Base-by-base conservation (phyloP, 2,797 vertebrate species). In the Micromesistius poutassou region DNA sequence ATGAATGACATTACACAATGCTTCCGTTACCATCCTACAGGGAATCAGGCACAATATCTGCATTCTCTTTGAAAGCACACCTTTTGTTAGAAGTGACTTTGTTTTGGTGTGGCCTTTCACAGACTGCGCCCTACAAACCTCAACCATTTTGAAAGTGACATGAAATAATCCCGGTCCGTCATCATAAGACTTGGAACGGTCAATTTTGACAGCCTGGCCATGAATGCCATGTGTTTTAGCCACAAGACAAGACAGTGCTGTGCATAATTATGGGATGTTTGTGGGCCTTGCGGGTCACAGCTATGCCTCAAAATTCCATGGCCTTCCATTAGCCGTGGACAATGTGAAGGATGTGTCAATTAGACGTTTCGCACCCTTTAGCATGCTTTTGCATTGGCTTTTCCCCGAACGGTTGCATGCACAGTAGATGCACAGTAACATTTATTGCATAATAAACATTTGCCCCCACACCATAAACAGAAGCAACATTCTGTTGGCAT, bases 361-460 rank as follows among this genome's bases (percentile, higher is more conserved):
- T n/a, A 62, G 50, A 62, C 50, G 22, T 62, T 62, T 62, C n/a
- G 50, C 50, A 62, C 50, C 50, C 50, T 62, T 62, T n/a, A 22
- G 50, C 50, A 62, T 62, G 50, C 50, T 62, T 62, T n/a, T 62
- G 50, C 50, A 1, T 62, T 62, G 50, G 22, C 50, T 62, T 62
- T 62, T n/a, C 4, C 22, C 50, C 22, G 19, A 62, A 62, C n/a
- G 19, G 50, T n/a, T 62, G n/a, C n/a, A n/a, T n/a, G n/a, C n/a
- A 62, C n/a, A 4, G 19, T 22, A 62, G 7, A 55, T 55, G 50
- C 50, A 62, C 50, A n/a, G 50, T 62, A 62, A n/a, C 50, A 62
- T n/a, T 62, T n/a, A 55, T 62, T 62, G 50, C 19, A 62, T 62
- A 62, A 62, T 62, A 62, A 62, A 62, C 50, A 62, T 62, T 62